Evolutionary conservation across 2,113 vertebrate genomes (phyloP), one percentile per base, ranked within the genome.

Genomic region (Cynoglossus semilaevis): DNA sequence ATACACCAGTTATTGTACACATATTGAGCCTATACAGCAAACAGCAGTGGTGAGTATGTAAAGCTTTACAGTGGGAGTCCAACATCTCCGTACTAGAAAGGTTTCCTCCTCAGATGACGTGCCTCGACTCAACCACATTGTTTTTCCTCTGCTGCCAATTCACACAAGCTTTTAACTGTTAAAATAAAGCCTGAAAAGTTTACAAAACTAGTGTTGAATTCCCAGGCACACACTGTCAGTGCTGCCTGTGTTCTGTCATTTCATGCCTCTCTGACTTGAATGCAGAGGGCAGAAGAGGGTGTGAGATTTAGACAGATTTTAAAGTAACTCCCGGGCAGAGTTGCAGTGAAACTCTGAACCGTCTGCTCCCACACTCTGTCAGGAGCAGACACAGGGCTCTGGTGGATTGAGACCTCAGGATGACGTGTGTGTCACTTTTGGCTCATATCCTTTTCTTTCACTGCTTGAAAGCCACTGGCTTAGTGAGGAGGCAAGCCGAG

Each of bases 71-170:
- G 2, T 48, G 36, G 38, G 42, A 40, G 18, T 35, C 7, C 50
- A n/a, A n/a, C 35, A 11, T 62, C 36, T 11, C 10, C 10, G 59
- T n/a, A 67, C 71, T 79, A 44, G 76, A 81, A 74, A 85, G 81
- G 79, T 85, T 84, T 81, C 79, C 65, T 56, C 68, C 34, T 67
- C 74, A 81, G 74, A 87, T 85, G 75, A 91, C 85, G 70, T 64
- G 70, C 61, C 48, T 79, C 46, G 58, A 35, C 70, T 87, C 77
- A 68, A 16, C 38, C 47, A 29, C 53, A 5, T 55, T 78, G 75
- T 77, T 61, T 83, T 83, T 76, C 85, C 85, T 88, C 91, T 88
- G 71, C 86, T 80, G 79, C 16, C 73, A 85, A 73, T 83, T 85
- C 78, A 74, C 15, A 12, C 62, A 73, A 55, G 77, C 68, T 85